phyloP scores from a whole-genome alignment of 2,113 vertebrate genomes.

The Pluvianellus socialis region DNA sequence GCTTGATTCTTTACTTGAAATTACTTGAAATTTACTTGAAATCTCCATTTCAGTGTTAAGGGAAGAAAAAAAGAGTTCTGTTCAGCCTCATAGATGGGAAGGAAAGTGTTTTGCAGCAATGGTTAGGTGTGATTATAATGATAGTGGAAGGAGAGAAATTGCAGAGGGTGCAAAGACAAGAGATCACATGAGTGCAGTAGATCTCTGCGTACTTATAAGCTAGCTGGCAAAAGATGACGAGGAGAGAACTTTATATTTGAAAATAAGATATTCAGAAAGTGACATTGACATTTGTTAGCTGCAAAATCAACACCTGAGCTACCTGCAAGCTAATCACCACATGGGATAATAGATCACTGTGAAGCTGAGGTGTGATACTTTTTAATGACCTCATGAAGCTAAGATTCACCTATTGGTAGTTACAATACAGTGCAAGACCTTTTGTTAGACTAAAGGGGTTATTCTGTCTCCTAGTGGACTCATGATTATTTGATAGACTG shows the following conservation, averaged over 20 bases:
- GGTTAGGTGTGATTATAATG: not conserved
- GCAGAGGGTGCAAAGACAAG: not conserved
- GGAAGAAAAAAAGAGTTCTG: not conserved
- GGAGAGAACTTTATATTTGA: not conserved
- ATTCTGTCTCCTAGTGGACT: slow-evolving; percentile 3
- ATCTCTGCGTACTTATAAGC: not conserved
- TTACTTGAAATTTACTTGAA: not conserved
- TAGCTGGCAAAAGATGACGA: not conserved
- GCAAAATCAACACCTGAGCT: not conserved
- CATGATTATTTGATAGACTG: slow-evolving; percentile 10
- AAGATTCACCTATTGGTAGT: not conserved
- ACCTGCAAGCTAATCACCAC: slow-evolving; percentile 10
- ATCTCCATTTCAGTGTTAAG: not conserved
- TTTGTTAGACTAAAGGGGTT: not conserved
- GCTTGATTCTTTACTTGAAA: not conserved
- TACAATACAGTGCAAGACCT: not conserved
- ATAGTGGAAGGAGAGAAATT: not conserved
- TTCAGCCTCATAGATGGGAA: not conserved
- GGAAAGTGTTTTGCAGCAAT: not conserved
- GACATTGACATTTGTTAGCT: not conserved
- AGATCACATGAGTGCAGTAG: not conserved
- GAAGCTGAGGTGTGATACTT: not conserved
- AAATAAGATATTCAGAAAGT: not conserved
- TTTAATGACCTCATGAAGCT: not conserved
- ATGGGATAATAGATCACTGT: not conserved